Conservation (phyloP, 2,113 vertebrate genomes). For the Pelmatolapia mariae region DNA sequence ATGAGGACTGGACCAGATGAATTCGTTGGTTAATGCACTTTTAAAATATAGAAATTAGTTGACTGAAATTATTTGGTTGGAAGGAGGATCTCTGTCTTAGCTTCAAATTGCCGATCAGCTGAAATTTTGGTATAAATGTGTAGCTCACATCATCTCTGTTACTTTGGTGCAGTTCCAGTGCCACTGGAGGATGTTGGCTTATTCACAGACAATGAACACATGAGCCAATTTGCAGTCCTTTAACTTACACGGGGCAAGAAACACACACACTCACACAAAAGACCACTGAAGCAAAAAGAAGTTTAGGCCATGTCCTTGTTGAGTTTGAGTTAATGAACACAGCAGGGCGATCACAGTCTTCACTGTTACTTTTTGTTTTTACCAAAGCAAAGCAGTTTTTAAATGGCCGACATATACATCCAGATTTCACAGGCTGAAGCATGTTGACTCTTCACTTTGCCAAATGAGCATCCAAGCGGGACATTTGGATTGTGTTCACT, state of each 20-base stretch:
- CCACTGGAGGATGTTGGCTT: background rate
- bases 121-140: background rate
- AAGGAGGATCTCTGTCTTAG: conserved; percentile 28
- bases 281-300: conserved; percentile 4
- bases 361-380: background rate
- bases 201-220: background rate
- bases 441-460: background rate
- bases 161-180: background rate
- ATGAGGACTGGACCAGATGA: conserved; percentile 17
- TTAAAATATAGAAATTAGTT: conserved; percentile 2
- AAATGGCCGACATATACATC: background rate
- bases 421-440: background rate
- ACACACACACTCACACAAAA: background rate
- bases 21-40: conserved; percentile 2
- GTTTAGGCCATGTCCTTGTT: conserved; percentile 27
- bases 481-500: conserved; percentile 48
- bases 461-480: conserved; percentile 3
- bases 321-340: conserved; percentile 24
- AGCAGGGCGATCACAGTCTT: conserved; percentile 1
- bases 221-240: background rate
- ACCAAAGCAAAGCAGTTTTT: background rate
- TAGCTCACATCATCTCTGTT: conserved; percentile 48
- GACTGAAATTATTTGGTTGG: conserved; percentile 31
- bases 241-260: background rate
- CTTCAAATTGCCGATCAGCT: background rate